These are phyloP conservation scores for Thalassophryne amazonica DNA, from an alignment of 2,797 vertebrate genomes.

Conservation along the genomic window DNA sequence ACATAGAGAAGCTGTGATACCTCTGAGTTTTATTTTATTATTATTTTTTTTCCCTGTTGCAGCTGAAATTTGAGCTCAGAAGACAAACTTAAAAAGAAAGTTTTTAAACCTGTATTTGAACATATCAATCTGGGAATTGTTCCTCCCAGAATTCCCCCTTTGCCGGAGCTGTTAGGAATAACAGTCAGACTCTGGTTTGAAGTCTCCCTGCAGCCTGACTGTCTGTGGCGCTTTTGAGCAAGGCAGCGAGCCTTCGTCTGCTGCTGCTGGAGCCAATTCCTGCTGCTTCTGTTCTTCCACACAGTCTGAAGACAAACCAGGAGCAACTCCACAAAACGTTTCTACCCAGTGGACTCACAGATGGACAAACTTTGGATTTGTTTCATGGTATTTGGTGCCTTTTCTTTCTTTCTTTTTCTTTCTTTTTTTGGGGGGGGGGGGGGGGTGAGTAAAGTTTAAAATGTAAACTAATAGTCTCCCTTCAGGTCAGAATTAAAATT, in stretches of 20 bases:
- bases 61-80: no score
- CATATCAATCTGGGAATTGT: background rate
- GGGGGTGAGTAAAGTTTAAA: no score
- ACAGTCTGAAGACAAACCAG: background rate
- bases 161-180: background rate
- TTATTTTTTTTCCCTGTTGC: no score
- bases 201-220: background rate
- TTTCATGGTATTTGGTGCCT: no score
- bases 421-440: no score
- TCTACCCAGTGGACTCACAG: background rate
- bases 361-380: no score
- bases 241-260: slow-evolving; percentile 1
- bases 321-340: background rate
- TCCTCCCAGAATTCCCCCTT: background rate
- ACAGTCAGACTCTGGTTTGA: background rate
- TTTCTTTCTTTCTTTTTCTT: no score
- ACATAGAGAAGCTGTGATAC: background rate
- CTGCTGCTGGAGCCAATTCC: background rate
- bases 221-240: background rate
- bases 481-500: background rate
- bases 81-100: background rate
- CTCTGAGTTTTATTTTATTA: background rate
- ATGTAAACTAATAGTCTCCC: background rate
- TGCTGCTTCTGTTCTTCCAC: no score
- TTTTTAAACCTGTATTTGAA: background rate